A percentile compares a stretch with the other conserved stretches of the same genome.
Evolutionary conservation across 2,888 invertebrate species (phyloP).

Genomic region (Palloptera scutellata): DNA sequence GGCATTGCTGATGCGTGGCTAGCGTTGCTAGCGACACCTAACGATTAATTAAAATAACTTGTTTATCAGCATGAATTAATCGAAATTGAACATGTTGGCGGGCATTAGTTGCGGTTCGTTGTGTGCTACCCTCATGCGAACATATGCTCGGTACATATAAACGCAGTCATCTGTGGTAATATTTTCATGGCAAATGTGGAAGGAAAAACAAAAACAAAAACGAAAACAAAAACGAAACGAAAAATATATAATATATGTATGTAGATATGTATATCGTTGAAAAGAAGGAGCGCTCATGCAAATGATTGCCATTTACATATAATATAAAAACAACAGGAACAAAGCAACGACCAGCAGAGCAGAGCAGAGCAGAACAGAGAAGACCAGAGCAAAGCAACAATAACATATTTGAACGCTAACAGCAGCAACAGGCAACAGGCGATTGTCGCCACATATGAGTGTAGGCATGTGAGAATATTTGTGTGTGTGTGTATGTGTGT

Average conservation of each 20-base stretch:
- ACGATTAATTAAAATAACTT: slow-evolving; percentile 55
- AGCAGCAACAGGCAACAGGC: too few species aligned
- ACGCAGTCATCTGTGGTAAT: not conserved
- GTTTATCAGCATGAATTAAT: slow-evolving; percentile 42
- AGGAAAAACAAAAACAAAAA: not conserved
- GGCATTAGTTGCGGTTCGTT: slow-evolving; percentile 31
- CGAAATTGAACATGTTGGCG: slow-evolving; percentile 32
- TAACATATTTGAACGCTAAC: too few species aligned
- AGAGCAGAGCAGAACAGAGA: too few species aligned
- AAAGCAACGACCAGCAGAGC: too few species aligned
- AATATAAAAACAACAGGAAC: too few species aligned
- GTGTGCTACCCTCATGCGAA: not conserved
- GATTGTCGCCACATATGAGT: too few species aligned
- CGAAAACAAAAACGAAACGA: not conserved
- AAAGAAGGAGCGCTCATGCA: slow-evolving; percentile 2
- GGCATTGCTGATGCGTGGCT: slow-evolving; percentile 11
- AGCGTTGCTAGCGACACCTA: slow-evolving; percentile 50
- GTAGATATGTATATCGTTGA: not conserved
- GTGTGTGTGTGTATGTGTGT: too few species aligned
- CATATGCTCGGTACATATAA: not conserved
- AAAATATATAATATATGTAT: too few species aligned
- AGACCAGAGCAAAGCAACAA: too few species aligned
- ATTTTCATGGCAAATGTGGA: not conserved
- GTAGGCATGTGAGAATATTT: too few species aligned
- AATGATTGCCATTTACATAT: slow-evolving; percentile 3